Evolutionary conservation across 1,140 invertebrate genomes (phyloP), one percentile per base, ranked within the genome.

Genomic region (Bombyx mori): DNA sequence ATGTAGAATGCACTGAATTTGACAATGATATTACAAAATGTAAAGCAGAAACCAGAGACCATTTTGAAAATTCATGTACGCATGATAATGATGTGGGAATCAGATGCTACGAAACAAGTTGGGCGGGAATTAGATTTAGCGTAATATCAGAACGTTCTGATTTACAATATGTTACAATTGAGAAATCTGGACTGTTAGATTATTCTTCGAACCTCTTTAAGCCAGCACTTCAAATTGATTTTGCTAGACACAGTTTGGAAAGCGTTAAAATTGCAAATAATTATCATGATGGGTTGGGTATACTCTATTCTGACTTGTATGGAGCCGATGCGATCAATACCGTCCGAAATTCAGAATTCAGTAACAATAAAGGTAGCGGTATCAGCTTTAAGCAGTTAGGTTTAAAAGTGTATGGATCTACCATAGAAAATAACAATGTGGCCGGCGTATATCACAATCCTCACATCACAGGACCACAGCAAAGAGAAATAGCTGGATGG

Each of bases 171-270:
- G 91, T 97, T 6, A 94, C 93, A 6, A 93, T 99, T 55, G 95
- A 98, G 85, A 94, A 94, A 83, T 96, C 98, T 6, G 98, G 98
- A 0, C 89, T 99, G 0, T 89, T 99, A 12, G 98, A 99, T 89
- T 98, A 98, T 77, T 92, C 94, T 0, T 97, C 94, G 0, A 94
- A 95, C 81, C 79, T 90, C 3, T 99, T 99, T 67, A 97, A 96
- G 77, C 95, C 95, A 51, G 98, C 98, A 0, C 82, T 99, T 2
- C 97, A 98, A 89, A 95, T 99, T 58, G 98, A 99, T 86, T 98
- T 99, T 83, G 95, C 97, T 54, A 92, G 95, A 56, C 97, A 99
- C 75, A 93, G 95, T 35, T 89, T 99, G 62, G 94, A 97, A 73
- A 94, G 94, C 65, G 91, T 98, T 5, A 91, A 91, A 67, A 88